Conservation (phyloP, 2,888 invertebrate genomes). For the Seladonia tumulorum region DNA sequence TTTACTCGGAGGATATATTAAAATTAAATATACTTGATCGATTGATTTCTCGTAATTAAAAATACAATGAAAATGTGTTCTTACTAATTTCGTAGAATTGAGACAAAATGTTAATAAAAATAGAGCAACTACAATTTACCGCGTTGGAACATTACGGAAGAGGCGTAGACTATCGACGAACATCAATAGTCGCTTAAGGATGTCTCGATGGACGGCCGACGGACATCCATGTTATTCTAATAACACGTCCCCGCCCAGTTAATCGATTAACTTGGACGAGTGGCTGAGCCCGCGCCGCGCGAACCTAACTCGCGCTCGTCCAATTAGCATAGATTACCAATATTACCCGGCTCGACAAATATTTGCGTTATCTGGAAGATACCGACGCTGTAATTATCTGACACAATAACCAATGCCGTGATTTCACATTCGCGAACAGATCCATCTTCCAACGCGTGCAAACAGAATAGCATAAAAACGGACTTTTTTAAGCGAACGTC, state of each 20-base stretch:
- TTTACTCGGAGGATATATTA: not conserved
- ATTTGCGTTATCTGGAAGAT: constrained; percentile 48
- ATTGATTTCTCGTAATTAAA: too few species aligned
- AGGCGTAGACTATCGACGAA: constrained; percentile 14
- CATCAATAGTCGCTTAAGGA: constrained; percentile 32
- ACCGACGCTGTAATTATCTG: constrained; percentile 29
- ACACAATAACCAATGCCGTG: constrained; percentile 17
- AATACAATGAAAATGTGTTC: not conserved
- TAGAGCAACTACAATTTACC: not conserved
- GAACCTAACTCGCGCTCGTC: constrained; percentile 32
- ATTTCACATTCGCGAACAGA: not conserved
- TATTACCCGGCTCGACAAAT: constrained; percentile 51
- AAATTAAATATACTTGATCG: not conserved
- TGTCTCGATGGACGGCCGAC: constrained; percentile 18
- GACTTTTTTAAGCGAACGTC: not conserved
- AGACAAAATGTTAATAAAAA: not conserved
- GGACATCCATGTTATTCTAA: constrained; percentile 44
- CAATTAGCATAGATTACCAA: constrained; percentile 58
- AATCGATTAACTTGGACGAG: constrained; percentile 48
- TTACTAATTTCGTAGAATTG: not conserved
- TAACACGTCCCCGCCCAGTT: constrained; percentile 27
- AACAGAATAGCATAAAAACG: too few species aligned
- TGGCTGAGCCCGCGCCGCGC: not conserved
- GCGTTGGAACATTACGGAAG: not conserved
- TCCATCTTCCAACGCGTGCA: not conserved